A percentile compares a stretch with the other conserved stretches of the same genome.
phyloP scores from a whole-genome alignment of 2,113 vertebrate genomes.

The Spermophilus dauricus region DNA sequence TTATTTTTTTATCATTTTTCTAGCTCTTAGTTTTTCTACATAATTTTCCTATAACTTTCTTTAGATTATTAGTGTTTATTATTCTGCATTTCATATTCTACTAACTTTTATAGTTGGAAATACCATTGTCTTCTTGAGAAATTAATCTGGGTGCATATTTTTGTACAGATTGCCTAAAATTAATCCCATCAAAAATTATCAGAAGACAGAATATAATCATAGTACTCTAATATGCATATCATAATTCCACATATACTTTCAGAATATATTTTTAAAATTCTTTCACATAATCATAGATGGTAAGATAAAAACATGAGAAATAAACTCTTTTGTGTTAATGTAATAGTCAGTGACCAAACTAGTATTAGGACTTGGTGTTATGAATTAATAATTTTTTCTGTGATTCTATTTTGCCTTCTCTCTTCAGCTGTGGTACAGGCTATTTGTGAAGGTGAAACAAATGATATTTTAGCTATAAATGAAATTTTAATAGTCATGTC shows the following conservation, averaged over 20 bases:
- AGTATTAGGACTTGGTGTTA: neutral
- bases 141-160: neutral
- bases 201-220: neutral
- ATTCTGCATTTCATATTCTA: neutral
- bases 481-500: neutral
- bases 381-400: neutral
- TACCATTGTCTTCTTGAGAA: neutral
- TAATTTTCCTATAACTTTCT: neutral
- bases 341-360: neutral
- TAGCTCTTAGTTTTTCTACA: neutral
- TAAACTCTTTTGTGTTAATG: neutral
- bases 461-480: neutral
- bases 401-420: neutral
- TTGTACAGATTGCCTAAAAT: neutral
- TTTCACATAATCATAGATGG: neutral
- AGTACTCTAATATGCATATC: neutral
- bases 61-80: neutral
- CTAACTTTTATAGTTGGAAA: neutral
- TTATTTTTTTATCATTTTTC: neutral
- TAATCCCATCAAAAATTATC: neutral
- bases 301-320: neutral
- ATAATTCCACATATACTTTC: neutral
- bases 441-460: neutral
- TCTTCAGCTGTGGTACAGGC: neutral
- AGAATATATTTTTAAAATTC: neutral